A percentile compares a stretch with the other conserved stretches of the same genome.
Conservation (phyloP, 2,797 vertebrate genomes). For the Poecilia velifera region DNA sequence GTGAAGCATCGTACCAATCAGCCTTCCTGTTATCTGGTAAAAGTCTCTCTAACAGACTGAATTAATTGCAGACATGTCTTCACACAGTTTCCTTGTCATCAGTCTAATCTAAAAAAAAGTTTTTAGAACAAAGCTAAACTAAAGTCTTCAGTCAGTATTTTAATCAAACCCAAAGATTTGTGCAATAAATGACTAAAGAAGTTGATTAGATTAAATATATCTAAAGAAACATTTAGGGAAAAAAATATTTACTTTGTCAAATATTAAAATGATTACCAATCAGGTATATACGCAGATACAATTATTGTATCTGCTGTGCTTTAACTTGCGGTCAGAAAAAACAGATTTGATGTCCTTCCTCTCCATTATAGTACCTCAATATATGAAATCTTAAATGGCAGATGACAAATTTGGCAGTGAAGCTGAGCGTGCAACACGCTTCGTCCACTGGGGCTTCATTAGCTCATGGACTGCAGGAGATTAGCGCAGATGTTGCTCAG, state of each 20-base stretch:
- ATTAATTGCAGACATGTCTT: background rate
- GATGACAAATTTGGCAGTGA: constrained; percentile 28
- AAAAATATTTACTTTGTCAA: background rate
- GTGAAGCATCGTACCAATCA: background rate
- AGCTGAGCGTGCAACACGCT: constrained; percentile 29
- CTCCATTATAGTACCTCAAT: background rate
- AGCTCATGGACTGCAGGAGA: constrained; percentile 22
- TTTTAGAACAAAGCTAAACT: too few relatives aligned
- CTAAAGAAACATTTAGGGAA: background rate
- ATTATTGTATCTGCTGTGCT: background rate
- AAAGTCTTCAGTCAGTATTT: background rate
- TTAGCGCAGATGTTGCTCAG: constrained; percentile 37
- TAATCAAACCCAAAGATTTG: background rate
- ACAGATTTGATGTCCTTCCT: background rate
- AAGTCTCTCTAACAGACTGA: background rate
- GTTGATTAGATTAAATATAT: background rate
- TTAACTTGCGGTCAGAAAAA: background rate
- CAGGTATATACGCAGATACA: background rate
- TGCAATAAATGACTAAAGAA: background rate
- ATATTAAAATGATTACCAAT: background rate
- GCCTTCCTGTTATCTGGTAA: background rate
- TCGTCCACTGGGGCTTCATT: constrained; percentile 41
- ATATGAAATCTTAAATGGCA: background rate
- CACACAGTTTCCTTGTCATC: background rate
- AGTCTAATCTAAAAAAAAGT: background rate